A percentile compares a stretch with the other conserved stretches of the same genome.
These are phyloP conservation scores for Setipinna tenuifilis DNA, from an alignment of 2,797 vertebrate genomes.

Conservation along the genomic window DNA sequence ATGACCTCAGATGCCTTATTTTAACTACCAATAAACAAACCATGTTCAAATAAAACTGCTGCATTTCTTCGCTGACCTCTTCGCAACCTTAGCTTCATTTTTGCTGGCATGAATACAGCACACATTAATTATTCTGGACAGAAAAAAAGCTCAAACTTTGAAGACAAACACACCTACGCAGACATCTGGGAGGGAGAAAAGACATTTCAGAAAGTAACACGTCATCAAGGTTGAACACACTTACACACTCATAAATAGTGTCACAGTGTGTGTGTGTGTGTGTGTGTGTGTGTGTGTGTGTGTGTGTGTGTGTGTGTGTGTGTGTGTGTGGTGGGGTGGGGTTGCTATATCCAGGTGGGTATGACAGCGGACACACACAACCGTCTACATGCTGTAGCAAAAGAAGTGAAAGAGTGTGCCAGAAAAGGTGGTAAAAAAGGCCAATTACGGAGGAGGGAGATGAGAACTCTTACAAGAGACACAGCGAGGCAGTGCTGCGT, in stretches of 20 bases:
- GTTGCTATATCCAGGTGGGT: background rate
- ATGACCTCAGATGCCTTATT: slow-evolving; percentile 17
- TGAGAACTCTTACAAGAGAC: background rate
- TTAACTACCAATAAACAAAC: slow-evolving; percentile 11
- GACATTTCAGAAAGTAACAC: background rate
- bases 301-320: background rate
- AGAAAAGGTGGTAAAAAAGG: background rate
- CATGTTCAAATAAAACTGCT: background rate
- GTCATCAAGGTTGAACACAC: background rate
- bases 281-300: background rate
- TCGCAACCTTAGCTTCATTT: background rate
- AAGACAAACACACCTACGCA: background rate
- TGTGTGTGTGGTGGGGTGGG: background rate
- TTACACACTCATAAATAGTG: background rate
- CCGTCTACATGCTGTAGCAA: background rate
- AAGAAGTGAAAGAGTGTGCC: background rate
- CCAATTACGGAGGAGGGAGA: background rate
- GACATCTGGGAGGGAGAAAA: background rate
- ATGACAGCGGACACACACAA: background rate
- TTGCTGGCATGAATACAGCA: background rate
- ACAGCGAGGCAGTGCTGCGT: background rate
- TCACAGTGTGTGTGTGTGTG: background rate
- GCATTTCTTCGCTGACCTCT: background rate
- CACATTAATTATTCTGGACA: background rate
- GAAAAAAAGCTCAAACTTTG: background rate